Evolutionary conservation across 2,888 invertebrate species (phyloP).

Genomic region (Xestoiulus laeticollis): DNA sequence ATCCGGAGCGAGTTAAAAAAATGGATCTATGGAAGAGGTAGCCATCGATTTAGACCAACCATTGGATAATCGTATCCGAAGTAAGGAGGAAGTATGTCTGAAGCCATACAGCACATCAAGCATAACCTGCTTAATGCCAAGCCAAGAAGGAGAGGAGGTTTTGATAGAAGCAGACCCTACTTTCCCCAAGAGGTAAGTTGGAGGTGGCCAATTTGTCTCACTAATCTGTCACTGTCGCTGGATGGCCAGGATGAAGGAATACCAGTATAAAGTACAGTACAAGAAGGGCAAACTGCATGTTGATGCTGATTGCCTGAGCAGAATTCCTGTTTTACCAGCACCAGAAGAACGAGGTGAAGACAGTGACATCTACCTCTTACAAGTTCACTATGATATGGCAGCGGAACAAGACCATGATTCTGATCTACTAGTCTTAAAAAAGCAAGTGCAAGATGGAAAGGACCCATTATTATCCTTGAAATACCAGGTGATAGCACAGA

Average conservation of each 20-base stretch:
- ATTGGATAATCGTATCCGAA: not conserved
- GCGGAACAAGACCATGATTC: not conserved
- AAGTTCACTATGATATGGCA: not conserved
- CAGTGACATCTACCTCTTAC: not conserved
- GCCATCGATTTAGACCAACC: not conserved
- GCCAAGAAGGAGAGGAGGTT: not conserved
- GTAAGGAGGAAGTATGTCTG: not conserved
- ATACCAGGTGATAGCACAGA: not conserved
- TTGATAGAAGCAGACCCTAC: not conserved
- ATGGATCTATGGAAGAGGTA: not conserved
- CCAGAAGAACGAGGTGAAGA: not conserved
- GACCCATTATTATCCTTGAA: not conserved
- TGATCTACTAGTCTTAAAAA: not conserved
- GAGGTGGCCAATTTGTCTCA: too few species aligned
- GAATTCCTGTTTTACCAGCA: not conserved
- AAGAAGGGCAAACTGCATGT: slow-evolving; percentile 54
- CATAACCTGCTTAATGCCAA: not conserved
- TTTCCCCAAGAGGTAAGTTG: not conserved
- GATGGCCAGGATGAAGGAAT: slow-evolving; percentile 57
- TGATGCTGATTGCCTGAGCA: not conserved
- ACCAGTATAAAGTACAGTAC: slow-evolving; percentile 56
- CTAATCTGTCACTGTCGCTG: too few species aligned
- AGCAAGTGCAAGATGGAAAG: not conserved
- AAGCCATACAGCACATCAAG: not conserved
- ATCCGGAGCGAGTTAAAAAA: not conserved